These are phyloP conservation scores for Gadopsis bispinosus DNA, from an alignment of 2,797 vertebrate genomes.

Conservation along the genomic window DNA sequence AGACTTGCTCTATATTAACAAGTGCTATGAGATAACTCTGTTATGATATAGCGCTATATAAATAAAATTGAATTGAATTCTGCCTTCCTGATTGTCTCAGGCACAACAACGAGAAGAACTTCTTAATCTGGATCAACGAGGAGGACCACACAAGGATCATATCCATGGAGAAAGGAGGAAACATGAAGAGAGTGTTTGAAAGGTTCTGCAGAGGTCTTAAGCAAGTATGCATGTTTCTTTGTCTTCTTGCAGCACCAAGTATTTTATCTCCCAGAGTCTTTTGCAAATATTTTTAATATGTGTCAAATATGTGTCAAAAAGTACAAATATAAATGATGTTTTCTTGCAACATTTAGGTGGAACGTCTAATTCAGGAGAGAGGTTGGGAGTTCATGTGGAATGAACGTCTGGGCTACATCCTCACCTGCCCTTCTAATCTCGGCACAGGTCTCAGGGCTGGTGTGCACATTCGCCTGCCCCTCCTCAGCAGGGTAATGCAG, in stretches of 20 bases:
- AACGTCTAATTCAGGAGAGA: conserved; percentile 90
- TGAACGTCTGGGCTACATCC: conserved; percentile 90
- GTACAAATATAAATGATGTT: neutral
- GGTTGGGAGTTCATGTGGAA: conserved; percentile 99
- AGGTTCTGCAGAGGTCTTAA: conserved; percentile 93
- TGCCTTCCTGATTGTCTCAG: conserved; percentile 58
- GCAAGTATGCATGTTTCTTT: conserved; percentile 80
- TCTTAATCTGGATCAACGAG: conserved; percentile 95
- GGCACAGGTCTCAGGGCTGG: conserved; percentile 93
- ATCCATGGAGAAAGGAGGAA: conserved; percentile 96
- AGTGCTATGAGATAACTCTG: too few relatives aligned
- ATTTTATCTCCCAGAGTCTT: neutral
- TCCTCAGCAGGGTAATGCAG: conserved; percentile 88
- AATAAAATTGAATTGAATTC: too few relatives aligned
- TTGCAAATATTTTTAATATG: neutral
- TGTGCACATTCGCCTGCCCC: conserved; percentile 90
- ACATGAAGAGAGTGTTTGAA: conserved; percentile 95
- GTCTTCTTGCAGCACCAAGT: neutral
- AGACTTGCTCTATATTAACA: too few relatives aligned
- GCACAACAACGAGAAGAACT: conserved; percentile 95
- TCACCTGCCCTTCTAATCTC: conserved; percentile 94
- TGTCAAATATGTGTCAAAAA: neutral
- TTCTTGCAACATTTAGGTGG: conserved; percentile 83
- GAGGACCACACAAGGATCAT: conserved; percentile 95
- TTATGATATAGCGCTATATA: too few relatives aligned